Evolutionary conservation across 2,113 vertebrate species (phyloP).

Genomic region (Callionymus lyra): DNA sequence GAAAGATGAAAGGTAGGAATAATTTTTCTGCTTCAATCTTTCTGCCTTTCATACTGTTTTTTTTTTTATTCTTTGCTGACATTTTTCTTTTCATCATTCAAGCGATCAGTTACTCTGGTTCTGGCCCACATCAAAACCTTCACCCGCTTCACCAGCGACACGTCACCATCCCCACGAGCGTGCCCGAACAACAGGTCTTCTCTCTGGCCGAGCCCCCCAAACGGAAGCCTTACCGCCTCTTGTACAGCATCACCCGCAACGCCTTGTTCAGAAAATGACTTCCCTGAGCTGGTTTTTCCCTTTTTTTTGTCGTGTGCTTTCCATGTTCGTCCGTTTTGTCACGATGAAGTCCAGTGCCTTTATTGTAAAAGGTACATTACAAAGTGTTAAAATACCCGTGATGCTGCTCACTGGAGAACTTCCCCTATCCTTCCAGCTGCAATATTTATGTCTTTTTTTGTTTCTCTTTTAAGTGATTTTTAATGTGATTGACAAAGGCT

Average conservation of each 20-base stretch:
- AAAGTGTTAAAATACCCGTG: constrained; percentile 54
- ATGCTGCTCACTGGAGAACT: constrained; percentile 47
- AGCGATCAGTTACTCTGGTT: constrained; percentile 75
- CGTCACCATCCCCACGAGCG: constrained; percentile 86
- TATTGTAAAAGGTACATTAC: constrained; percentile 14
- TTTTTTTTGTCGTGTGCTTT: constrained; percentile 13
- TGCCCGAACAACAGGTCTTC: constrained; percentile 94
- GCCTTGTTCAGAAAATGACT: constrained; percentile 82
- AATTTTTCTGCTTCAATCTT: not conserved
- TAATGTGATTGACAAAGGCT: constrained; percentile 54
- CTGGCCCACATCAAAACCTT: constrained; percentile 73
- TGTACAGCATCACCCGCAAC: constrained; percentile 82
- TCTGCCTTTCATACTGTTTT: not conserved
- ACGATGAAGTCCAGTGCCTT: constrained; percentile 33
- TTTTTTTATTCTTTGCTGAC: not conserved
- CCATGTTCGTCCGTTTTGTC: constrained; percentile 10
- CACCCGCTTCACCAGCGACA: constrained; percentile 91
- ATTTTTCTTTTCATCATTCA: constrained; percentile 2
- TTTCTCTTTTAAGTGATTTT: constrained; percentile 33
- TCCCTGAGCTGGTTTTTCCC: too few species aligned
- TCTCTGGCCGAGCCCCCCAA: constrained; percentile 85
- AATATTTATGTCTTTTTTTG: constrained; percentile 38
- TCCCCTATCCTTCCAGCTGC: constrained; percentile 24
- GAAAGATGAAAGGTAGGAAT: constrained; percentile 83
- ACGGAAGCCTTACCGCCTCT: constrained; percentile 82